Percentiles rank a stretch among this genome's conserved stretches.
Conservation (phyloP, 2,797 vertebrate species). For the Hemibagrus guttatus region DNA sequence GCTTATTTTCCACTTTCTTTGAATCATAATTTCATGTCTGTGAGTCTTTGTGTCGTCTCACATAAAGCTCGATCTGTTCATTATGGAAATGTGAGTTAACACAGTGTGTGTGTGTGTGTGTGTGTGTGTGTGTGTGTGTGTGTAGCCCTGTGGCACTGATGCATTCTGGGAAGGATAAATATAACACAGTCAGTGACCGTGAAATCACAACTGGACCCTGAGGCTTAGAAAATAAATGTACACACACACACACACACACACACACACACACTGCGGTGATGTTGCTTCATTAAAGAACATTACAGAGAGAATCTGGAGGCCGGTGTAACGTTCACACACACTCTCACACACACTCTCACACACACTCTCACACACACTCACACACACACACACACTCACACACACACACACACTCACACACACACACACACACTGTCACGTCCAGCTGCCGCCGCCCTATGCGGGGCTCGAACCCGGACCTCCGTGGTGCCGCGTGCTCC, state of each 20-base stretch:
- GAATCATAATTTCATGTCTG: slow-evolving; percentile 8
- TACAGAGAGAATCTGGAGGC: neutral
- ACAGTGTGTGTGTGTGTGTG: slow-evolving; percentile 9
- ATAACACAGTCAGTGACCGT: slow-evolving; percentile 27
- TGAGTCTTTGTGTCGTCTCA: neutral
- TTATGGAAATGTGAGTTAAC: slow-evolving; percentile 15
- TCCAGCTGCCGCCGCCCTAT: too few species aligned
- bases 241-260: slow-evolving; percentile 2
- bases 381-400: too few species aligned
- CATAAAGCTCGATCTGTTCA: slow-evolving; percentile 11
- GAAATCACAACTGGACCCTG: slow-evolving; percentile 33
- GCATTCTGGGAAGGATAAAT: slow-evolving; percentile 30
- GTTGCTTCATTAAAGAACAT: neutral
- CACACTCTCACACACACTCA: too few species aligned
- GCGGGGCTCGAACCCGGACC: too few species aligned
- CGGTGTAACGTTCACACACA: too few species aligned
- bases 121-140: slow-evolving; percentile 16
- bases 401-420: neutral
- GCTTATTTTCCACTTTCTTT: slow-evolving; percentile 13
- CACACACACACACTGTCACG: neutral
- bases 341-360: too few species aligned
- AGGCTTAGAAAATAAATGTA: slow-evolving; percentile 9
- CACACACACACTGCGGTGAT: slow-evolving; percentile 10
- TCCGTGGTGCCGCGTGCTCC: too few species aligned
- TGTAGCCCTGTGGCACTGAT: slow-evolving; percentile 14